A percentile compares a stretch with the other conserved stretches of the same genome.
These are phyloP conservation scores for Andrena marginata DNA, from an alignment of 2,888 invertebrate species.

Conservation along the genomic window DNA sequence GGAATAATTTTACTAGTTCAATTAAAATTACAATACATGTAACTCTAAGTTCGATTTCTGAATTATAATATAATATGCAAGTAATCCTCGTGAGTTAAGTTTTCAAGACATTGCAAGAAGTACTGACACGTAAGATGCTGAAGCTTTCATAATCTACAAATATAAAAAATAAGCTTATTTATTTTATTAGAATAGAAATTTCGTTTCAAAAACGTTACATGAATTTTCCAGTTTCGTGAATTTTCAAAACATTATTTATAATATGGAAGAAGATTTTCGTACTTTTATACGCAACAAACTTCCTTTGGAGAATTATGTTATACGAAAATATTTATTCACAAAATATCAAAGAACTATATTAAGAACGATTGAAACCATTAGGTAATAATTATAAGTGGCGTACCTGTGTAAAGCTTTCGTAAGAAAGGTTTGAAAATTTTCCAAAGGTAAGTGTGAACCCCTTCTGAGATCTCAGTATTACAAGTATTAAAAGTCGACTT, in stretches of 20 bases:
- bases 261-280: background rate
- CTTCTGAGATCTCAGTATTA: constrained; percentile 63
- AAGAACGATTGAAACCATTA: background rate
- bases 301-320: background rate
- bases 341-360: background rate
- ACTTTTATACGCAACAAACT: background rate
- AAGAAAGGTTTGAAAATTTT: constrained; percentile 63
- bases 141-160: constrained; percentile 60
- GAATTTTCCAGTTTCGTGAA: background rate
- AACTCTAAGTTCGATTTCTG: background rate
- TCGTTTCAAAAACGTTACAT: background rate
- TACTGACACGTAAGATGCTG: constrained; percentile 59
- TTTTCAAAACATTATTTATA: background rate
- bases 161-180: constrained; percentile 11
- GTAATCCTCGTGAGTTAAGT: background rate
- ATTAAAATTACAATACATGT: background rate
- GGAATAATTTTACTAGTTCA: background rate
- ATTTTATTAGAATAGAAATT: background rate
- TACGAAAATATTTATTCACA: too few species aligned
- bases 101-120: constrained; percentile 58
- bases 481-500: constrained; percentile 48
- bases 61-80: background rate
- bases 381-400: background rate
- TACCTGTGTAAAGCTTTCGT: constrained; percentile 60
- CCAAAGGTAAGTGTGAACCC: constrained; percentile 62